These are phyloP conservation scores for Ooceraea biroi DNA, from an alignment of 1,140 invertebrate genomes.

Conservation along the genomic window DNA sequence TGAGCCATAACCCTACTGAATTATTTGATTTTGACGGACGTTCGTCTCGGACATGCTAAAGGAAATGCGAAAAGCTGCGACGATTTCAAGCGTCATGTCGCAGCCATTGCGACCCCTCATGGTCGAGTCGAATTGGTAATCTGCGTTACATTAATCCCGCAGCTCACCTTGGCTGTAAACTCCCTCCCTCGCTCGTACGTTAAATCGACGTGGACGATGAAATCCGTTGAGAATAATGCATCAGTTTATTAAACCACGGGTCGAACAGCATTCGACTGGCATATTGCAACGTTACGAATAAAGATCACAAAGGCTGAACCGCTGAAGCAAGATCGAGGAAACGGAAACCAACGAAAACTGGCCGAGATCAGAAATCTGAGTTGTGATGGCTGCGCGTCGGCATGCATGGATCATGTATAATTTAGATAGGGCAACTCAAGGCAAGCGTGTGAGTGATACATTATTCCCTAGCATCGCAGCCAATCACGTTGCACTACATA, in stretches of 20 bases:
- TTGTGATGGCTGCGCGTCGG: neutral
- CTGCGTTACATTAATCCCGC: neutral
- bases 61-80: constrained; percentile 13
- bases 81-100: constrained; percentile 57
- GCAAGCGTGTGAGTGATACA: too few relatives aligned
- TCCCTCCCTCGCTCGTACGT: neutral
- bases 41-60: too few relatives aligned
- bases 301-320: neutral
- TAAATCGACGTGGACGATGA: neutral
- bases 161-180: neutral
- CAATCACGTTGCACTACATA: too few relatives aligned
- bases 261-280: neutral
- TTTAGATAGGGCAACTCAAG: neutral
- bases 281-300: neutral
- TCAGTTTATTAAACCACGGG: neutral
- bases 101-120: constrained; percentile 68
- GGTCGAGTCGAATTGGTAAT: constrained; percentile 12
- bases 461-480: too few relatives aligned
- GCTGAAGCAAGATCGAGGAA: neutral
- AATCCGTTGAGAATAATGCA: neutral
- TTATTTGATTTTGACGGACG: too few relatives aligned
- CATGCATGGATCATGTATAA: neutral
- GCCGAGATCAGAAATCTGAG: neutral
- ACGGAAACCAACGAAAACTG: neutral
- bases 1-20: too few relatives aligned